Percentiles rank a stretch among this genome's conserved stretches.
phyloP scores from a whole-genome alignment of 2,797 vertebrate genomes.

The Odontamblyopus lacepedii region DNA sequence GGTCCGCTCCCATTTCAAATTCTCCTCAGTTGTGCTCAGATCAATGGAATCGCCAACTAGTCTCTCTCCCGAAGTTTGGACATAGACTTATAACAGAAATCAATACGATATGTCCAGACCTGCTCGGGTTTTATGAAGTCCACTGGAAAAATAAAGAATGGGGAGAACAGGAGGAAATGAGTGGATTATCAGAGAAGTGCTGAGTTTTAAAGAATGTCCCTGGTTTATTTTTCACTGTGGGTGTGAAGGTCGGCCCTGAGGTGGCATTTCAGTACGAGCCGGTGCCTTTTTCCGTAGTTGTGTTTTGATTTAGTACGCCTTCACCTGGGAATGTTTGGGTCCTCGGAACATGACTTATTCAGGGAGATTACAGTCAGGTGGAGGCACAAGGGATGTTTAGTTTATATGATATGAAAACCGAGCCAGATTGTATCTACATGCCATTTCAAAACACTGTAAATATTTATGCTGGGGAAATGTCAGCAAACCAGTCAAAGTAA shows the following conservation, averaged over 20 bases:
- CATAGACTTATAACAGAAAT: constrained; percentile 54
- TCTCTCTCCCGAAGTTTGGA: constrained; percentile 61
- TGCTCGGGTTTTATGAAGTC: constrained; percentile 30
- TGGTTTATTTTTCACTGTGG: constrained; percentile 25
- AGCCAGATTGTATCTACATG: constrained; percentile 37
- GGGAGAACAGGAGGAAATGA: constrained; percentile 26
- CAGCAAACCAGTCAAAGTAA: constrained; percentile 33
- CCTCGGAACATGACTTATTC: constrained; percentile 63
- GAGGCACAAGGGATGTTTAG: constrained; percentile 45
- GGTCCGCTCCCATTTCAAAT: constrained; percentile 48
- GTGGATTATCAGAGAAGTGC: constrained; percentile 36
- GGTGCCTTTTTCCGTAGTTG: constrained; percentile 31
- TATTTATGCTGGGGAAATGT: constrained; percentile 50
- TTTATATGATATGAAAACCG: constrained; percentile 31
- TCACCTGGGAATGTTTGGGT: constrained; percentile 55
- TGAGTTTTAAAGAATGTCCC: constrained; percentile 33
- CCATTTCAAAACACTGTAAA: constrained; percentile 31
- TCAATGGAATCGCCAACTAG: constrained; percentile 49
- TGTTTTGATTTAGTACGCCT: constrained; percentile 51
- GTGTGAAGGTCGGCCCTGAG: constrained; percentile 41
- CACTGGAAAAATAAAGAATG: constrained; percentile 7
- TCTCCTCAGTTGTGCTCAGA: constrained; percentile 51
- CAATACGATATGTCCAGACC: constrained; percentile 41
- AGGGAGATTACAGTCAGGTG: constrained; percentile 44
- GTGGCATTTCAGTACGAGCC: constrained; percentile 35